Evolutionary conservation across 1,140 invertebrate species (phyloP).

Genomic region (Hycleus phaleratus): DNA sequence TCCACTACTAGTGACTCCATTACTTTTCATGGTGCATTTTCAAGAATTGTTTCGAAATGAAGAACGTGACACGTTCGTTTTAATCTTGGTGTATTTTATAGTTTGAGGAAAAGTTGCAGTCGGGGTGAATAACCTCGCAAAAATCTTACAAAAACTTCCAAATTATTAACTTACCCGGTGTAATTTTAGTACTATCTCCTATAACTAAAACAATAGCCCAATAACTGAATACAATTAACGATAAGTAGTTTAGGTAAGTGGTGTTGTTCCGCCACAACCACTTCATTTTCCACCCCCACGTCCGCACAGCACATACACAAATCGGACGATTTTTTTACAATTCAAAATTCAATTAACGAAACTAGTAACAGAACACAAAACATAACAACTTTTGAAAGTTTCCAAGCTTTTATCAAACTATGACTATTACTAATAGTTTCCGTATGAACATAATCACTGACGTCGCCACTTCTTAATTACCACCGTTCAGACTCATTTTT

Average conservation of each 20-base stretch:
- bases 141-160: neutral
- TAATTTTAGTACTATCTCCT: constrained; percentile 9
- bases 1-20: neutral
- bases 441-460: no score
- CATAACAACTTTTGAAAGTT: constrained; percentile 4
- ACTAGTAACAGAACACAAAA: constrained; percentile 4
- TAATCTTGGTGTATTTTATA: neutral
- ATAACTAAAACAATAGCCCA: constrained; percentile 14
- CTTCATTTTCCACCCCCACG: constrained; percentile 8
- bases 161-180: constrained; percentile 8
- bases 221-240: constrained; percentile 11
- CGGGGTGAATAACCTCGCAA: neutral
- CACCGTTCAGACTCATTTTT: no score
- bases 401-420: no score
- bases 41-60: no score
- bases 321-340: neutral
- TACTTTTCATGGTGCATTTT: no score
- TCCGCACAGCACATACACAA: constrained; percentile 6
- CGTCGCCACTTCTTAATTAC: no score
- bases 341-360: constrained; percentile 3
- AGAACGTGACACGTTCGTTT: no score
- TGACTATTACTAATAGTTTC: no score
- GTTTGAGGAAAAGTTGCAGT: neutral
- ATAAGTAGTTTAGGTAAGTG: constrained; percentile 14
- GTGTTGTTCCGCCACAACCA: constrained; percentile 15